Evolutionary conservation across 2,888 invertebrate species (phyloP), one percentile per base, ranked within the genome.

Genomic region (Nephrocerus scutellatus): DNA sequence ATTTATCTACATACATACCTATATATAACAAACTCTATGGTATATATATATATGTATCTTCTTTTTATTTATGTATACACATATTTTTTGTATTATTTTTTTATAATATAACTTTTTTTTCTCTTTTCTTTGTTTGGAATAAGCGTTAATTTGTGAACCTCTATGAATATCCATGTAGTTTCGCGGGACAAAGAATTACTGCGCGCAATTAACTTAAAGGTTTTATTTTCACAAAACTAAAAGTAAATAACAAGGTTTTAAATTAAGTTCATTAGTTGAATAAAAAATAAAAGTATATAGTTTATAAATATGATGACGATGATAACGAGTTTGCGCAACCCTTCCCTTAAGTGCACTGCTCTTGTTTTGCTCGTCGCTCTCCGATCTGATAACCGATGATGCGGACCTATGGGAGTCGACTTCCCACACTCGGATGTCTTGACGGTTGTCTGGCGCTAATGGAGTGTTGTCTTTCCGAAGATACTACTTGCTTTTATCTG

Each of bases 81-180:
- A n/a, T n/a, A n/a, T n/a, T n/a, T n/a, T n/a, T 35, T 15, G 26
- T 18, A 15, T 13, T 26, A 15, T 19, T 35, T 18, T 7, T 28
- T 25, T 3, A 15, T 6, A 5, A 22, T 30, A 24, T 34, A 13
- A 24, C 25, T 24, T 20, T 18, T 23, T n/a, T 24, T 18, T 30
- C 18, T 34, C 33, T 30, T 14, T 25, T 26, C 14, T 33, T 38
- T 30, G 16, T 39, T 35, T 23, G 16, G 14, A 44, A 44, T 37
- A 14, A 20, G 9, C n/a, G 29, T 16, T 41, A 41, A 44, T 34
- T 41, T 41, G 41, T 34, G 18, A 35, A 31, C 5, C 29, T 18
- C 6, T 32, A 15, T 30, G 24, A 15, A 39, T 16, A 15, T 38
- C 6, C 19, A 19, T 21, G 31, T n/a, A n/a, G n/a, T n/a, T n/a